Base-by-base conservation (phyloP, 2,797 vertebrate species). In the Tolypeutes matacus region DNA sequence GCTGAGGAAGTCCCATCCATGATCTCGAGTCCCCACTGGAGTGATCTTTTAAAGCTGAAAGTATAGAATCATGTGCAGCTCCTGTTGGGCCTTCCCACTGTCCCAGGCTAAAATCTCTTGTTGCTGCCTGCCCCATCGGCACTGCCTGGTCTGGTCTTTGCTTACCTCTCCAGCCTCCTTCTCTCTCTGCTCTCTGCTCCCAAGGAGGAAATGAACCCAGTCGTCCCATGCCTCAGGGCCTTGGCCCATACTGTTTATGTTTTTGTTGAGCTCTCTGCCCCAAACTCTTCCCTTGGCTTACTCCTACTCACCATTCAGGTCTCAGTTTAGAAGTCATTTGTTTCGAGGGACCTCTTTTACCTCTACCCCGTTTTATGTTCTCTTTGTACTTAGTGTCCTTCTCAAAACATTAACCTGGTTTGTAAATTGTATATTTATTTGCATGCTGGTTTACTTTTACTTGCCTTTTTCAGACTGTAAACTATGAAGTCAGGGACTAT, bases 351-450 rank as follows among this genome's bases (percentile, higher is more conserved):
- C 4, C 31, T 64, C 58, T 60, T 82, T 73, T 15, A 62, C 7
- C 18, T 17, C 2, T 29, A 1, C 9, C 42, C 10, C 20, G 29
- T 1, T 21, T 3, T 25, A 18, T 67, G 70, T 58, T 70, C 65
- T 77, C 56, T 89, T 62, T 75, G 21, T 1, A 42, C 27, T 67
- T 49, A 34, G 53, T 12, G 17, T 51, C 34, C n/a, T 89, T 83
- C 95, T 62, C 83, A 96, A 84, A 93, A 17, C 69, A 83, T 56
- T 86, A 36, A 18, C 56, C 27, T 8, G 36, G 23, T 75, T 70
- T 84, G 10, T 64, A 70, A 88, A 42, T 49, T 56, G 25, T n/a
- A 0, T 42, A 42, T 72, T 85, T 84, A 64, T 60, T 85, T 46
- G 2, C 14, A 1, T 65, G 12, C 56, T 58, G 21, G 69, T 69